A percentile compares a stretch with the other conserved stretches of the same genome.
Conservation (phyloP, 1,140 invertebrate genomes). For the Drosophila persimilis region DNA sequence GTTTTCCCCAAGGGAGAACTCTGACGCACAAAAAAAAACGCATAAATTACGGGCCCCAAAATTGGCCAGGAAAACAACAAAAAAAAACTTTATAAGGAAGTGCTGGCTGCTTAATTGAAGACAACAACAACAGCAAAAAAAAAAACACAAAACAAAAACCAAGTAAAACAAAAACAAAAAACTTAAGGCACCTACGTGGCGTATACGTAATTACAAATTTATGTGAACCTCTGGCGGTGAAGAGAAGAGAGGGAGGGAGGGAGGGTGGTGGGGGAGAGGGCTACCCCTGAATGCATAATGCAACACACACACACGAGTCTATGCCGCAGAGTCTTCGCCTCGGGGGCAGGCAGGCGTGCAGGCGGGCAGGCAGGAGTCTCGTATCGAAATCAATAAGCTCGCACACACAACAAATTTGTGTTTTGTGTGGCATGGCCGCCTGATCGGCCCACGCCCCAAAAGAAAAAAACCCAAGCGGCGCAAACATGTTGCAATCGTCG, state of each 20-base stretch:
- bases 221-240: constrained; percentile 54
- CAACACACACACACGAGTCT: constrained; percentile 34
- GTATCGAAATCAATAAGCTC: constrained; percentile 70
- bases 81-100: constrained; percentile 71
- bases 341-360: constrained; percentile 10
- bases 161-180: constrained; percentile 3
- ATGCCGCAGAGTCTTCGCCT: constrained; percentile 14
- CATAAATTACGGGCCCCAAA: constrained; percentile 68
- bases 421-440: constrained; percentile 40
- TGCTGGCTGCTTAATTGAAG: constrained; percentile 66
- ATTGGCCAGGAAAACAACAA: constrained; percentile 58
- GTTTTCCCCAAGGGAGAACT: constrained; percentile 54
- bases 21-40: constrained; percentile 55
- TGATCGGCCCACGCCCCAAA: constrained; percentile 44
- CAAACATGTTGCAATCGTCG: constrained; percentile 28
- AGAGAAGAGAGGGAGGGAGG: too few relatives aligned
- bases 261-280: constrained; percentile 1
- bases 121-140: constrained; percentile 8
- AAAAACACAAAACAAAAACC: constrained; percentile 6
- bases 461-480: neutral
- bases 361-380: too few relatives aligned
- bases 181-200: constrained; percentile 60
- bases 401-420: constrained; percentile 67
- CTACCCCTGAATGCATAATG: constrained; percentile 46
- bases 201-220: constrained; percentile 81